Evolutionary conservation across 2,113 vertebrate genomes (phyloP).

Genomic region (Cavia porcellus): DNA sequence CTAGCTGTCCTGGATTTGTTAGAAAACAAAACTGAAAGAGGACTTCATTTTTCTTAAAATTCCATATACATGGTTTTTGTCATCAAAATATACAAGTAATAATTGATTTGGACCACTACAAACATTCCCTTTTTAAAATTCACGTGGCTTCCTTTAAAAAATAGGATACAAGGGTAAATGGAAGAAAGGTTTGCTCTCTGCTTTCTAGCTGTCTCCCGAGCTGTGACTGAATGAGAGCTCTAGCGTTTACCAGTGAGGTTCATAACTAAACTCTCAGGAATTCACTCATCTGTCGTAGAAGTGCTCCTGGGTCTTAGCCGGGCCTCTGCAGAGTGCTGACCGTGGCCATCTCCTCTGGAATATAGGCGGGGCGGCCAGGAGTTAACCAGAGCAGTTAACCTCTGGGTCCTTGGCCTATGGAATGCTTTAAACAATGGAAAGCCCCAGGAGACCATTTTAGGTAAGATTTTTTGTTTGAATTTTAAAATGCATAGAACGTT

Average conservation of each 20-base stretch:
- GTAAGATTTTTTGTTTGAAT: conserved; percentile 85
- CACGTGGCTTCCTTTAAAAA: conserved; percentile 71
- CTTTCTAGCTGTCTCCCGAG: conserved; percentile 81
- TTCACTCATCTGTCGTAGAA: conserved; percentile 91
- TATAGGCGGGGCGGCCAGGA: conserved; percentile 84
- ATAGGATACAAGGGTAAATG: conserved; percentile 74
- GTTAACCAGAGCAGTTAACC: conserved; percentile 79
- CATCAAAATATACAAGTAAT: conserved; percentile 69
- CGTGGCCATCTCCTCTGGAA: conserved; percentile 85
- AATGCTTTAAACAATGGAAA: conserved; percentile 87
- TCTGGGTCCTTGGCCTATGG: conserved; percentile 85
- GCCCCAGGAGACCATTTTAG: conserved; percentile 87
- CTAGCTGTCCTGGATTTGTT: conserved; percentile 74
- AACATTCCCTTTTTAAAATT: conserved; percentile 81
- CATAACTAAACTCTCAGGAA: conserved; percentile 97
- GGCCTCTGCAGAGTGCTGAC: conserved; percentile 88
- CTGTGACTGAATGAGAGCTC: conserved; percentile 88
- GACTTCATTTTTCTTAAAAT: conserved; percentile 73
- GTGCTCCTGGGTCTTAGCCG: conserved; percentile 90
- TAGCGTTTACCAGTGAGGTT: conserved; percentile 95
- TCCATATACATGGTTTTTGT: conserved; percentile 65
- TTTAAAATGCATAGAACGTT: conserved; percentile 89
- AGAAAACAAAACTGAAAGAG: conserved; percentile 68
- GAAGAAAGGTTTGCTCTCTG: conserved; percentile 76
- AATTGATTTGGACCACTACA: conserved; percentile 79